These are phyloP conservation scores for Goniozus legneri DNA, from an alignment of 1,140 invertebrate genomes.

Conservation along the genomic window DNA sequence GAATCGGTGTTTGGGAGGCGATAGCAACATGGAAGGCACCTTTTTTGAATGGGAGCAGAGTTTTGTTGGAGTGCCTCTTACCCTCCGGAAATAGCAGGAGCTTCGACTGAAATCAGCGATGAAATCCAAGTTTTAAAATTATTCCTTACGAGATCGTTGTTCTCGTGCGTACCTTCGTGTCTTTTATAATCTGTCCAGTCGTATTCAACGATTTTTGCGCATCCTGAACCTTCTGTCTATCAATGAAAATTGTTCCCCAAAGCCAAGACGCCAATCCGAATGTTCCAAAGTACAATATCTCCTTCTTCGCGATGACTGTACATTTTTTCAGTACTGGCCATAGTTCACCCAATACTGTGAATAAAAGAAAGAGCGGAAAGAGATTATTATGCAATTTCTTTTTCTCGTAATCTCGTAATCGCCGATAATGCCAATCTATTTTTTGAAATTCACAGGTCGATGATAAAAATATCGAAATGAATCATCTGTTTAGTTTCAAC, in stretches of 20 bases:
- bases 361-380: constrained; percentile 15
- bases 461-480: constrained; percentile 3
- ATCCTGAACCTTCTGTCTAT: constrained; percentile 65
- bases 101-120: constrained; percentile 61
- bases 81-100: constrained; percentile 78
- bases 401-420: constrained; percentile 3
- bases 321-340: constrained; percentile 76
- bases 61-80: constrained; percentile 64
- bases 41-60: constrained; percentile 81
- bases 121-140: constrained; percentile 2
- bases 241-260: constrained; percentile 86
- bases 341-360: constrained; percentile 71
- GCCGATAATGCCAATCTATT: constrained; percentile 4
- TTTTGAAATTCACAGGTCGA: constrained; percentile 1
- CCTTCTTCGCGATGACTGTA: constrained; percentile 78
- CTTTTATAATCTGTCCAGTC: constrained; percentile 65
- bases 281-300: constrained; percentile 76
- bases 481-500: constrained; percentile 4
- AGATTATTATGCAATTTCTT: constrained; percentile 9
- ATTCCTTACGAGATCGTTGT: too few species aligned
- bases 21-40: constrained; percentile 92
- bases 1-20: constrained; percentile 75
- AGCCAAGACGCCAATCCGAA: constrained; percentile 82
- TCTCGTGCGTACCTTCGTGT: constrained; percentile 59
- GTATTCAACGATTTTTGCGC: constrained; percentile 70